Base-by-base conservation (phyloP, 2,888 invertebrate genomes). In the Sinotaia quadrata region DNA sequence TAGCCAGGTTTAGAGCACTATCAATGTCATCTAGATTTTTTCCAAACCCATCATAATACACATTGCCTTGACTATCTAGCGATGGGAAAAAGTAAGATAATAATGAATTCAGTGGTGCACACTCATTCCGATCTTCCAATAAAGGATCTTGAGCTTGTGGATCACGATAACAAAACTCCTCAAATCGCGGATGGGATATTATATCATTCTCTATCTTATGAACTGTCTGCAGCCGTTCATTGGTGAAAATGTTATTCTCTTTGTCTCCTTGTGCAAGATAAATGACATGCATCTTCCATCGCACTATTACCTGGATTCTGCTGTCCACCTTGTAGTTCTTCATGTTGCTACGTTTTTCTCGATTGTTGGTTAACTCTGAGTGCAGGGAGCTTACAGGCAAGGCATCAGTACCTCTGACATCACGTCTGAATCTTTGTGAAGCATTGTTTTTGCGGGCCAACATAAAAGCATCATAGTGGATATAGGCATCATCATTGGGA, bases 81-180 rank as follows among this genome's bases (percentile, higher is more conserved):
- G 85, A 83, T 4, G 86, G 86, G 69, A 77, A 85, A 70, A 85
- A 84, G 68, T 85, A 85, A 29, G 84, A 81, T 61, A 86, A 57
- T 2, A 86, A 68, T 15, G 85, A 85, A 68, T 85, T 85, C 5
- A 84, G 73, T 4, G 86, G 86, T 15, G 81, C 79, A 73, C 86
- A 86, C 24, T 79, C 80, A 31, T 79, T 73, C 59, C 77, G 73
- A 0, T 72, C 68, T 33, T 72, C 60, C 10, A 83, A 65, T 0
- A 79, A 78, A 21, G 80, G 81, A 63, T 80, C 81, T 3, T 60
- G 56, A 4, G 67, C 60, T 21, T 70, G 60, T 3, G 69, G 62
- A 54, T 83, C 79, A 62, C 81, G 81, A 31, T 75, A 78, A 72
- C 86, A 86, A 62, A 83, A 85, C 21, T 85, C 73, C n/a, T 70